Conservation (phyloP, 2,113 vertebrate species). For the Osmerus mordax region DNA sequence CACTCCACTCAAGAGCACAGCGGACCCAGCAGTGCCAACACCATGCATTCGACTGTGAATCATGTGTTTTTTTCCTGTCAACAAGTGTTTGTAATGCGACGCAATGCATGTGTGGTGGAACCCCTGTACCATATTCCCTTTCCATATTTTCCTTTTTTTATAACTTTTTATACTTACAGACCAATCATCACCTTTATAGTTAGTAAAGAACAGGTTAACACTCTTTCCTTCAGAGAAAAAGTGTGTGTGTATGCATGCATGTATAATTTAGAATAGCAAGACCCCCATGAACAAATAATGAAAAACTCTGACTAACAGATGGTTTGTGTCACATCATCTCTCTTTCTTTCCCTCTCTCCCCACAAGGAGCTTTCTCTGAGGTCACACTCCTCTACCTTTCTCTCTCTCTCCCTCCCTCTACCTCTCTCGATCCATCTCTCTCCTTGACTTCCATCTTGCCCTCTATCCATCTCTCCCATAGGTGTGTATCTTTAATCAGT, state of each 20-base stretch:
- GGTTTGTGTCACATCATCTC: constrained; percentile 52
- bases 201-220: background rate
- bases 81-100: too few relatives aligned
- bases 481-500: background rate
- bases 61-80: too few relatives aligned
- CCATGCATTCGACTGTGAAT: too few relatives aligned
- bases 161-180: too few relatives aligned
- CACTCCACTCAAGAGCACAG: background rate
- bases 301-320: constrained; percentile 62
- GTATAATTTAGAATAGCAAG: background rate
- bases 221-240: background rate
- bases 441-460: background rate
- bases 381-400: background rate
- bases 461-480: too few relatives aligned
- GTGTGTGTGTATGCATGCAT: background rate
- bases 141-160: too few relatives aligned
- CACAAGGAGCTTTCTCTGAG: background rate
- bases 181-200: too few relatives aligned
- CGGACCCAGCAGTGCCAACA: too few relatives aligned
- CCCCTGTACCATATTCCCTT: too few relatives aligned
- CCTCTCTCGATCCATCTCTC: constrained; percentile 10
- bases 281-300: constrained; percentile 34
- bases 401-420: background rate
- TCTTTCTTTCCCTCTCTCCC: constrained; percentile 26
- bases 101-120: too few relatives aligned